phyloP scores from a whole-genome alignment of 1,140 invertebrate species.

The Heliconius melpomene region DNA sequence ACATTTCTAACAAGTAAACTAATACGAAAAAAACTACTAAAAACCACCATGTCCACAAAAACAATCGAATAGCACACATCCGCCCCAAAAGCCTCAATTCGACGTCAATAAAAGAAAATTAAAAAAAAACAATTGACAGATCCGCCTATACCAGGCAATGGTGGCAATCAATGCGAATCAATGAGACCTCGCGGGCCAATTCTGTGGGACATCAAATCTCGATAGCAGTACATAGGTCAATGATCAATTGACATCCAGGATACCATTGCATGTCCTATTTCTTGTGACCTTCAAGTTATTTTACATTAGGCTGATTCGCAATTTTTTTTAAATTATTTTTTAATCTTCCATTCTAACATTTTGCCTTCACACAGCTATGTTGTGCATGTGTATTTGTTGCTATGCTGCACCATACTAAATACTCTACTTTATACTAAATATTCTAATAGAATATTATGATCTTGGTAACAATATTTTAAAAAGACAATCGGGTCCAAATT shows the following conservation, averaged over 20 bases:
- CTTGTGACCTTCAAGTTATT: constrained; percentile 45
- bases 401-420: too few relatives aligned
- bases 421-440: too few relatives aligned
- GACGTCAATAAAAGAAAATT: background rate
- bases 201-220: constrained; percentile 55
- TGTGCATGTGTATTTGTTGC: too few relatives aligned
- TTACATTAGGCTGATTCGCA: background rate
- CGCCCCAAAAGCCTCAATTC: background rate
- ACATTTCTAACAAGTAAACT: too few relatives aligned
- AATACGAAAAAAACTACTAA: too few relatives aligned
- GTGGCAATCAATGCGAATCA: constrained; percentile 39
- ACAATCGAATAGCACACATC: background rate
- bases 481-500: too few relatives aligned
- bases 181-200: constrained; percentile 41
- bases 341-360: too few relatives aligned
- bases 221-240: constrained; percentile 54
- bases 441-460: too few relatives aligned
- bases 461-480: too few relatives aligned
- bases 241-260: constrained; percentile 56
- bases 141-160: background rate
- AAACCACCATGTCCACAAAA: background rate
- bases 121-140: background rate
- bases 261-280: constrained; percentile 44
- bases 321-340: background rate
- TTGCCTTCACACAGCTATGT: too few relatives aligned